These are phyloP conservation scores for Leptinotarsa defecta DNA, from an alignment of 1,140 invertebrate genomes.

Conservation along the genomic window DNA sequence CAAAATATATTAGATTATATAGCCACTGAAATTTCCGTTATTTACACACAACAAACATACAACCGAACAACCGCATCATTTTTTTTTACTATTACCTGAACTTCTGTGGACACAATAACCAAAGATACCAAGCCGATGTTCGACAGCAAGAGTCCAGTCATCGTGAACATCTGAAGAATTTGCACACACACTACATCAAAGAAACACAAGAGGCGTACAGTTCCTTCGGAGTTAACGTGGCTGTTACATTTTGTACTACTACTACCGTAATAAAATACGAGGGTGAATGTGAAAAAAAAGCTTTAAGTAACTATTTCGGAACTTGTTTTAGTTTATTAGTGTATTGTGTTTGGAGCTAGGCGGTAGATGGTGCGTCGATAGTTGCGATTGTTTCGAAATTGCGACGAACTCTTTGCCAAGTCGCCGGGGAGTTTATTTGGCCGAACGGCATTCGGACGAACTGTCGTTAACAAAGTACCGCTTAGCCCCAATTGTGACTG, in stretches of 20 bases:
- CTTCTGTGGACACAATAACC: constrained; percentile 11
- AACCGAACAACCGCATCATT: constrained; percentile 9
- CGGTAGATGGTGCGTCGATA: neutral
- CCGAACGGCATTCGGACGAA: too few relatives aligned
- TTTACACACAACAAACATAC: constrained; percentile 35
- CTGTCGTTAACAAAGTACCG: constrained; percentile 6
- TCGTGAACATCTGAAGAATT: constrained; percentile 34
- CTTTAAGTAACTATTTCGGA: constrained; percentile 34
- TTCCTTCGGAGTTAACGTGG: constrained; percentile 47
- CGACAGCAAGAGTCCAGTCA: constrained; percentile 28
- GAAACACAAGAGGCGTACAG: constrained; percentile 31
- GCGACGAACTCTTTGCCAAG: too few relatives aligned
- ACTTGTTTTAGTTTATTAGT: constrained; percentile 25
- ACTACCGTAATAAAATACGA: constrained; percentile 18
- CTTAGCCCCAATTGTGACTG: constrained; percentile 8
- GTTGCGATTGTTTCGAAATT: too few relatives aligned
- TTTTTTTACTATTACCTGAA: neutral
- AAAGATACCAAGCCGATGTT: constrained; percentile 19
- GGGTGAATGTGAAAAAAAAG: constrained; percentile 49
- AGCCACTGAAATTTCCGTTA: constrained; percentile 54
- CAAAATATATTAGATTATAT: constrained; percentile 54
- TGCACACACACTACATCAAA: constrained; percentile 30
- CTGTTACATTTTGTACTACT: constrained; percentile 44
- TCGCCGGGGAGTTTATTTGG: too few relatives aligned
- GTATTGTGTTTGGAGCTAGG: constrained; percentile 16